A percentile compares a stretch with the other conserved stretches of the same genome.
phyloP scores from a whole-genome alignment of 35 echinoderm and acorn worm genomes.

The Hemicentrotus pulcherrimus region DNA sequence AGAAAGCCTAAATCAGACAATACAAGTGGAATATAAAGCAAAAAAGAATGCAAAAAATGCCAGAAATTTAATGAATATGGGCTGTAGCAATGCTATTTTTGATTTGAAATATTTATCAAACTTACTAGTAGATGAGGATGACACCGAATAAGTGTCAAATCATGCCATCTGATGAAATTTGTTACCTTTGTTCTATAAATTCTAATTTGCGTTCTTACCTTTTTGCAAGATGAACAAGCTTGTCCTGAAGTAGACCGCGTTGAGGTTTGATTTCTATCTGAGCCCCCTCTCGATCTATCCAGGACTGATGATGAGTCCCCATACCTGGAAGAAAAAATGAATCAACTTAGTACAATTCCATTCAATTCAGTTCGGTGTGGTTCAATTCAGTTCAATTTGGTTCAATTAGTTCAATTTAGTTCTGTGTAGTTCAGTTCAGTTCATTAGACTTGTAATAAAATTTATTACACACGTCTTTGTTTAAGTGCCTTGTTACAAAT shows the following conservation, averaged over 20 bases:
- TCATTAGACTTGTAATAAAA: too few species aligned
- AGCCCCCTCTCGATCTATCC: constrained; percentile 21
- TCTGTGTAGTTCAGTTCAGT: not conserved
- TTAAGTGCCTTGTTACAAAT: too few species aligned
- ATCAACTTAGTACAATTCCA: not conserved
- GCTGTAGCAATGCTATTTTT: too few species aligned
- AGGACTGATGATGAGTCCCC: constrained; percentile 61
- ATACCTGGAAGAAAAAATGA: constrained; percentile 31
- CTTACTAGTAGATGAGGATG: too few species aligned
- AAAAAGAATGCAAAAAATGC: too few species aligned
- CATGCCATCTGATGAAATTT: not conserved
- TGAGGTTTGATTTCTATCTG: constrained; percentile 49
- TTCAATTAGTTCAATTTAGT: not conserved
- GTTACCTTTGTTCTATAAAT: too few species aligned
- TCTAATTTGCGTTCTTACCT: constrained; percentile 12
- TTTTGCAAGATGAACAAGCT: constrained; percentile 66
- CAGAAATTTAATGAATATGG: too few species aligned
- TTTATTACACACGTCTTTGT: too few species aligned
- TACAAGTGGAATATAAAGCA: too few species aligned
- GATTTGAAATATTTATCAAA: too few species aligned
- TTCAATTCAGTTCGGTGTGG: not conserved
- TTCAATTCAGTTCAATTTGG: not conserved
- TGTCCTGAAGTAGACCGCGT: constrained; percentile 22
- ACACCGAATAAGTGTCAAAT: too few species aligned
- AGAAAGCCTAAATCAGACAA: too few species aligned